Conservation (phyloP, 1,140 invertebrate species). For the Drepana arcuata region DNA sequence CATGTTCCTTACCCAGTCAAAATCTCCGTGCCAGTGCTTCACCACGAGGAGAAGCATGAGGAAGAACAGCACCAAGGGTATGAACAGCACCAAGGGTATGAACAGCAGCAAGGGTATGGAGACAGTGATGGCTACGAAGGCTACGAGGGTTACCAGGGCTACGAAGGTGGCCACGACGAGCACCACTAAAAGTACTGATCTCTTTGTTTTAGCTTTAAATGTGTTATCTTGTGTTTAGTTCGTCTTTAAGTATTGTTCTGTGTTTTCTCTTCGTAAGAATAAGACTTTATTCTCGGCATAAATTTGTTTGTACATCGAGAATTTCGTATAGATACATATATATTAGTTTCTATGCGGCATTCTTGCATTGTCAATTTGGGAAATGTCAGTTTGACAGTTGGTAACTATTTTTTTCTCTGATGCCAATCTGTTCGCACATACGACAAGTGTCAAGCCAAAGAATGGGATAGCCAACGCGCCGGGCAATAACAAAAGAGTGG, state of each 20-base stretch:
- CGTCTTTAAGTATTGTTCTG: conserved; percentile 58
- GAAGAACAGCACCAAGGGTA: conserved; percentile 48
- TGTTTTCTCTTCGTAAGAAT: too few relatives aligned
- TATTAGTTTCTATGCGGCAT: too few relatives aligned
- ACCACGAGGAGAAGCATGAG: conserved; percentile 58
- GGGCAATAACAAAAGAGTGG: too few relatives aligned
- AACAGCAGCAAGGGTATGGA: conserved; percentile 31
- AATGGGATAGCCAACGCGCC: too few relatives aligned
- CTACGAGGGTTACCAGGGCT: conserved; percentile 32
- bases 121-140: conserved; percentile 21
- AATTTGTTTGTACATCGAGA: too few relatives aligned
- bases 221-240: conserved; percentile 68
- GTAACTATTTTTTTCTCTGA: too few relatives aligned
- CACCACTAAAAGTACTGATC: conserved; percentile 60
- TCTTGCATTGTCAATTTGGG: too few relatives aligned
- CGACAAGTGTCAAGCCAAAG: too few relatives aligned
- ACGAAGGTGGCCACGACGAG: conserved; percentile 43
- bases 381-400: too few relatives aligned
- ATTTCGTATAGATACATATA: too few relatives aligned
- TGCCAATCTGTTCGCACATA: too few relatives aligned
- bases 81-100: conserved; percentile 36
- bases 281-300: too few relatives aligned
- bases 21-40: conserved; percentile 69
- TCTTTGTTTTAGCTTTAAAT: conserved; percentile 71
- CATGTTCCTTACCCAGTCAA: conserved; percentile 73